Percentiles rank a stretch among this genome's conserved stretches.
These are phyloP conservation scores for Varanus komodoensis DNA, from an alignment of 2,113 vertebrate genomes.

Conservation along the genomic window DNA sequence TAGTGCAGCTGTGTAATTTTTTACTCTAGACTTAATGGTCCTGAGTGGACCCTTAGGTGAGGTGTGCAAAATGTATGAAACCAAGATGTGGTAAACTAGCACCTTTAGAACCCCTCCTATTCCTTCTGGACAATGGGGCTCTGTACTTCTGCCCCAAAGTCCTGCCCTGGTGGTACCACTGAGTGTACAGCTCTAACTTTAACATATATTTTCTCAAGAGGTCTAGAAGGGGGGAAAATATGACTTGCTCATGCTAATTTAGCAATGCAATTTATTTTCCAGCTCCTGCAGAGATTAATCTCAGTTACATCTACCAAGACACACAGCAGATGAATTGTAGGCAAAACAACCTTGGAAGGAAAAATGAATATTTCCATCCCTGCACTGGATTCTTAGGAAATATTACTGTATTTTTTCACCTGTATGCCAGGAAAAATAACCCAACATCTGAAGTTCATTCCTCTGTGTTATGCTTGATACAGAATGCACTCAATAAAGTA, in stretches of 20 bases:
- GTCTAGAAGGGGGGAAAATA: neutral
- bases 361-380: constrained; percentile 13
- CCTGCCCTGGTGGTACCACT: neutral
- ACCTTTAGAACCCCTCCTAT: neutral
- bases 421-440: neutral
- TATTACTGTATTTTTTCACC: neutral
- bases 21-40: neutral
- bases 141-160: neutral
- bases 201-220: constrained; percentile 1
- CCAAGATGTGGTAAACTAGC: neutral
- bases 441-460: neutral
- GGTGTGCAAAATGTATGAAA: neutral
- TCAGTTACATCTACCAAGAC: neutral
- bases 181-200: neutral
- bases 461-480: neutral
- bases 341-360: constrained; percentile 16
- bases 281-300: constrained; percentile 4
- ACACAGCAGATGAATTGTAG: neutral
- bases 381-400: neutral
- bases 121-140: neutral
- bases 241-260: constrained; percentile 41
- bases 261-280: constrained; percentile 46
- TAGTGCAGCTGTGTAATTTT: neutral
- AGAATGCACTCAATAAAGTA: neutral
- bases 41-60: neutral